These are phyloP conservation scores for Cricetomys ansorgei DNA, from an alignment of 2,113 vertebrate species.

Conservation along the genomic window DNA sequence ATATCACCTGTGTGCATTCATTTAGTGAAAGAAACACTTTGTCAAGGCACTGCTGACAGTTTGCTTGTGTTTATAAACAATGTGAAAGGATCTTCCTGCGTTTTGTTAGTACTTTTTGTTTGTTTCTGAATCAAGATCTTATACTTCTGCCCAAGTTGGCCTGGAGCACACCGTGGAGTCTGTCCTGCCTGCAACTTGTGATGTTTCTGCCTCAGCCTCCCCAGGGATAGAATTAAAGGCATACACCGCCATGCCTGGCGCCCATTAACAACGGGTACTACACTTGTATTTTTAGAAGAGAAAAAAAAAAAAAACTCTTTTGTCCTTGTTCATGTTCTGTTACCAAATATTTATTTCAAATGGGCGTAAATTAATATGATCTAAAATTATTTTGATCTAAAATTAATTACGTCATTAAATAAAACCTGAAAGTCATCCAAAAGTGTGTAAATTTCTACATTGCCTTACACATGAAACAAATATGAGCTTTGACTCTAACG, in stretches of 20 bases:
- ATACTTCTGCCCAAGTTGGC: no score
- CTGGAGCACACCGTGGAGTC: neutral
- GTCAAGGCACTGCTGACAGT: neutral
- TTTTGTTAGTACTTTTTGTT: neutral
- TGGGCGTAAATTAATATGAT: neutral
- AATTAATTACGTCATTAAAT: neutral
- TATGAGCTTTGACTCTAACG: neutral
- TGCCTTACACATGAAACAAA: neutral
- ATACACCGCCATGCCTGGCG: neutral
- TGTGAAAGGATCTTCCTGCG: neutral
- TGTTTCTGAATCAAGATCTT: neutral
- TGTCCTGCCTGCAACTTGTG: neutral
- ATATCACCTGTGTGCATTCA: neutral
- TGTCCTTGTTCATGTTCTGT: neutral
- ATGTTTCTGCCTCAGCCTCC: neutral
- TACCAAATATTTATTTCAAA: neutral
- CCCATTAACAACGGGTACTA: neutral
- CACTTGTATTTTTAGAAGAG: neutral
- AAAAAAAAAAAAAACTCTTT: neutral
- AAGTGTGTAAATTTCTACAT: neutral
- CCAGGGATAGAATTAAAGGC: neutral
- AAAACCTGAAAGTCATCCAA: neutral
- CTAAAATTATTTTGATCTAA: neutral
- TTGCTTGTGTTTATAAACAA: neutral
- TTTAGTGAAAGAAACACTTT: neutral